phyloP scores from a whole-genome alignment of 2,797 vertebrate genomes.

The Australoheros facetus region DNA sequence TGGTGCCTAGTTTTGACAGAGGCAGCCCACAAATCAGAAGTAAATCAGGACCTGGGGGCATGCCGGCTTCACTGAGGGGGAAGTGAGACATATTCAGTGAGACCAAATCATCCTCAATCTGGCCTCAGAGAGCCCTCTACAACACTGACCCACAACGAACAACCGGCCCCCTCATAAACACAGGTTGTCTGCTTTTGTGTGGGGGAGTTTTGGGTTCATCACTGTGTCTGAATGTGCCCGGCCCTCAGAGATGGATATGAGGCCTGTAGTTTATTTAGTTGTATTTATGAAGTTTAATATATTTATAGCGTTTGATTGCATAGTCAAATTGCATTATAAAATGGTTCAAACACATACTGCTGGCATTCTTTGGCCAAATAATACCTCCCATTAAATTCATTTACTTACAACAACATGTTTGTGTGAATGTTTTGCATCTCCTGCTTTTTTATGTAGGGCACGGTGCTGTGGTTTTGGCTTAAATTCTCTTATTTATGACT shows the following conservation, averaged over 20 bases:
- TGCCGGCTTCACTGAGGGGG: slow-evolving; percentile 74
- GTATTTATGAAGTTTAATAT: neutral
- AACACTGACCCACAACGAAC: slow-evolving; percentile 58
- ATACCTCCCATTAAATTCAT: neutral
- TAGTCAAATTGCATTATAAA: neutral
- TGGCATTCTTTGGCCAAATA: neutral
- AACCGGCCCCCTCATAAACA: slow-evolving; percentile 46
- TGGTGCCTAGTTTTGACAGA: slow-evolving; percentile 73
- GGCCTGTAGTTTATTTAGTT: neutral
- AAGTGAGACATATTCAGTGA: slow-evolving; percentile 77
- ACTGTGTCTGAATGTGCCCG: neutral
- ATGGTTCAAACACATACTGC: neutral
- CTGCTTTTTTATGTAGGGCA: neutral
- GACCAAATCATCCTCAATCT: slow-evolving; percentile 76
- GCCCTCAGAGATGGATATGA: neutral
- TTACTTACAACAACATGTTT: neutral
- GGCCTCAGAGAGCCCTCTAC: slow-evolving; percentile 60
- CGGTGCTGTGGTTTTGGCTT: neutral
- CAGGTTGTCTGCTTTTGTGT: slow-evolving; percentile 21
- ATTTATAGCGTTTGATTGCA: neutral
- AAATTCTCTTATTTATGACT: neutral
- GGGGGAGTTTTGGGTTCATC: neutral
- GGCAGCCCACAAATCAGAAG: slow-evolving; percentile 77
- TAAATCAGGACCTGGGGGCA: slow-evolving; percentile 78
- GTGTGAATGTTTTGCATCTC: neutral